These are phyloP conservation scores for Tenthredo livida DNA, from an alignment of 2,888 invertebrate genomes.

Conservation along the genomic window DNA sequence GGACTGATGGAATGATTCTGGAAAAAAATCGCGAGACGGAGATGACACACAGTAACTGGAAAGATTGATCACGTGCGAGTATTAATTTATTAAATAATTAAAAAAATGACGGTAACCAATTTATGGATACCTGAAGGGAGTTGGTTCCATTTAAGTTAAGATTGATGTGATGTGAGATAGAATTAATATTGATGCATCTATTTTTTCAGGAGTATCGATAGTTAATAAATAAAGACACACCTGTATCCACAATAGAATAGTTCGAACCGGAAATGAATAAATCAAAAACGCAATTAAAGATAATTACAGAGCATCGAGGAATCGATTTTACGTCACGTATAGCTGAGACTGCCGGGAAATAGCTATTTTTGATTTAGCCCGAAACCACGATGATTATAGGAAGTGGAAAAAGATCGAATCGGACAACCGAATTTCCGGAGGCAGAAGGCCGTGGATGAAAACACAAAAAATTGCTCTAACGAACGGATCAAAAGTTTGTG, in stretches of 20 bases:
- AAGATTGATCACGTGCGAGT: not conserved
- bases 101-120: not conserved
- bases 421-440: not conserved
- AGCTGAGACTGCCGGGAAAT: not conserved
- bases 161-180: not conserved
- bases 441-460: not conserved
- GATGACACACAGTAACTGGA: not conserved
- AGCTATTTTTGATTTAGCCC: not conserved
- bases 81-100: conserved; percentile 12
- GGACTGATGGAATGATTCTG: not conserved
- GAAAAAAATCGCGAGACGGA: not conserved
- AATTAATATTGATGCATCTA: not conserved
- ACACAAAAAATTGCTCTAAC: not conserved
- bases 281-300: not conserved
- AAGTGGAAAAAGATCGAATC: not conserved
- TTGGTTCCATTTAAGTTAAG: not conserved
- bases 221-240: not conserved
- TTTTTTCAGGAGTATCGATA: not conserved
- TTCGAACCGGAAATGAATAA: not conserved
- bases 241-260: no score
- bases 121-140: not conserved
- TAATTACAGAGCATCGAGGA: conserved; percentile 3
- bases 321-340: conserved; percentile 12
- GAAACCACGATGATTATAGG: not conserved
- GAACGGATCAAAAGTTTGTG: not conserved